Evolutionary conservation across 1,140 invertebrate species (phyloP).

Genomic region (Solen grandis): DNA sequence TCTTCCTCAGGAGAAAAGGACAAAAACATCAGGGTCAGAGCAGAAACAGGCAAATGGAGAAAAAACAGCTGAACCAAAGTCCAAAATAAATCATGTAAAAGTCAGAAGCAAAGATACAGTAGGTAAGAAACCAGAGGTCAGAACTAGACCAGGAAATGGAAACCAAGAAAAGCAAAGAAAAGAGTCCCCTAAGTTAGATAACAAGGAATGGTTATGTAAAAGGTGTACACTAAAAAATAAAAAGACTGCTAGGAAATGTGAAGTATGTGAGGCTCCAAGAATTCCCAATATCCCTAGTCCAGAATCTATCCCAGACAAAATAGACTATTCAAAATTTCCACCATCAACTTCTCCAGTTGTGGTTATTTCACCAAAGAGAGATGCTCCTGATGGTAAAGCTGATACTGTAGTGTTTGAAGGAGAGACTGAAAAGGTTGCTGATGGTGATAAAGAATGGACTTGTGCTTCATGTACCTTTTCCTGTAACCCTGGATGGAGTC

Average conservation of each 20-base stretch:
- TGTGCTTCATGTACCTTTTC: slow-evolving; percentile 69
- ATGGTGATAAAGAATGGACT: slow-evolving; percentile 67
- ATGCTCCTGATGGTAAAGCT: neutral
- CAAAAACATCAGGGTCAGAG: neutral
- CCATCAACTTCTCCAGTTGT: slow-evolving; percentile 47
- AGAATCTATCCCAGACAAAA: slow-evolving; percentile 60
- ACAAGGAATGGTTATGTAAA: slow-evolving; percentile 62
- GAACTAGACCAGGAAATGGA: too few relatives aligned
- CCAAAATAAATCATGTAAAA: too few relatives aligned
- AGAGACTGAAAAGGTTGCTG: slow-evolving; percentile 5
- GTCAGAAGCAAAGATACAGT: slow-evolving; percentile 1
- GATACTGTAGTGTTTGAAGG: neutral
- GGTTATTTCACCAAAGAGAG: slow-evolving; percentile 36
- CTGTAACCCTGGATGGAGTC: slow-evolving; percentile 67
- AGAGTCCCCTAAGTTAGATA: too few relatives aligned
- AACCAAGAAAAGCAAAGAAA: neutral
- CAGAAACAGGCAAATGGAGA: slow-evolving; percentile 7
- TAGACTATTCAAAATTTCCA: slow-evolving; percentile 56
- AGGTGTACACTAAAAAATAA: slow-evolving; percentile 65
- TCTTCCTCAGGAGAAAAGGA: neutral
- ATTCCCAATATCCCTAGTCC: slow-evolving; percentile 65
- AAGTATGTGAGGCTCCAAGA: slow-evolving; percentile 68
- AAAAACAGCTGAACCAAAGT: slow-evolving; percentile 6
- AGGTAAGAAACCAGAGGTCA: too few relatives aligned
- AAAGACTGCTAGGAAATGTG: slow-evolving; percentile 39